Evolutionary conservation across 2,888 invertebrate species (phyloP).

Genomic region (Pinctada fucata): DNA sequence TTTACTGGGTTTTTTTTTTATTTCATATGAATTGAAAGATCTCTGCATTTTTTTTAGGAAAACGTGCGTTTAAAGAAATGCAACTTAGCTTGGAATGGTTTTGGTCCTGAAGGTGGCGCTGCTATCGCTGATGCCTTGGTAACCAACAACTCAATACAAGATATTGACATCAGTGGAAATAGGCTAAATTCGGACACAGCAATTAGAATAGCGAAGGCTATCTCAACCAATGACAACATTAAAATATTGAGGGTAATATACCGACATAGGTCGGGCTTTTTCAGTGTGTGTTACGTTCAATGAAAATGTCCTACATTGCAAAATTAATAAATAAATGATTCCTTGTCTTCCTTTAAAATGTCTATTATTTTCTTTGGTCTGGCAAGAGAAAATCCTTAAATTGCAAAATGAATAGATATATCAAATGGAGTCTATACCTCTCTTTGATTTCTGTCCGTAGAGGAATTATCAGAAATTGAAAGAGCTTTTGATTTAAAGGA

Average conservation of each 20-base stretch:
- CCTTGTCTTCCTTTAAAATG: too few species aligned
- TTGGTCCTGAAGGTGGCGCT: conserved; percentile 72
- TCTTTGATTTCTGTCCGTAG: too few species aligned
- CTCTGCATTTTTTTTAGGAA: conserved; percentile 62
- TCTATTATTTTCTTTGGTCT: too few species aligned
- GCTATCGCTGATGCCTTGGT: conserved; percentile 73
- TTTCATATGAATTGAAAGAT: neutral
- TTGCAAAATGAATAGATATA: too few species aligned
- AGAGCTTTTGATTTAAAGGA: too few species aligned
- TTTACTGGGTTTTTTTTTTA: neutral
- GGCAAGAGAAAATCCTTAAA: too few species aligned
- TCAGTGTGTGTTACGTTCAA: too few species aligned
- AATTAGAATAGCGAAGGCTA: conserved; percentile 67
- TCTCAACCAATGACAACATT: conserved; percentile 71
- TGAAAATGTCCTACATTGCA: too few species aligned
- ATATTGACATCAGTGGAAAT: conserved; percentile 75
- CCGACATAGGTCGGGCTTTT: too few species aligned
- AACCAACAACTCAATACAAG: conserved; percentile 69
- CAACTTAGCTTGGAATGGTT: conserved; percentile 75
- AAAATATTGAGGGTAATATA: conserved; percentile 63
- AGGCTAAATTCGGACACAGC: conserved; percentile 70
- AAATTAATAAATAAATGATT: too few species aligned
- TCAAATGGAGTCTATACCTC: too few species aligned
- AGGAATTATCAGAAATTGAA: too few species aligned
- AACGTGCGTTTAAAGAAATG: conserved; percentile 73